Evolutionary conservation across 2,113 vertebrate species (phyloP).

Genomic region (Maccullochella peelii): DNA sequence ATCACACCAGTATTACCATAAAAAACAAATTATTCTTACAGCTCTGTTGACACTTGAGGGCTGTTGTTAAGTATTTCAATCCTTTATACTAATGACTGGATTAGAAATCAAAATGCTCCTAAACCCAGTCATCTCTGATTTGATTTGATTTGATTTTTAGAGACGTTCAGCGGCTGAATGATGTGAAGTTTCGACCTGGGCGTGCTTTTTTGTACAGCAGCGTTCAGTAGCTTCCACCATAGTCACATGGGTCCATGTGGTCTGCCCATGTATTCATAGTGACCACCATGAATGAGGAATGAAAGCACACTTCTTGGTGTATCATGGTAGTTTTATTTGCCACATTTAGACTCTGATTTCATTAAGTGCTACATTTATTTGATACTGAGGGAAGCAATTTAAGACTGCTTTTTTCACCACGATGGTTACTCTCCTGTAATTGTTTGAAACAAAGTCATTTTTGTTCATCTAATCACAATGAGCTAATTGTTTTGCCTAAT

Average conservation of each 20-base stretch:
- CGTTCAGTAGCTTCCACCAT: not conserved
- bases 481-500: slow-evolving; percentile 70
- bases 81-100: not conserved
- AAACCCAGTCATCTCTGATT: not conserved
- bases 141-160: not conserved
- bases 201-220: not conserved
- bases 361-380: slow-evolving; percentile 16
- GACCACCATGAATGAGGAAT: slow-evolving; percentile 3
- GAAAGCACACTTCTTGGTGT: slow-evolving; percentile 23
- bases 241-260: not conserved
- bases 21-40: not conserved
- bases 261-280: not conserved
- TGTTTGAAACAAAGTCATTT: slow-evolving; percentile 57
- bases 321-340: not conserved
- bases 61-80: not conserved
- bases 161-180: not conserved
- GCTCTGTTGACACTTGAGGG: not conserved
- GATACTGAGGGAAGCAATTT: slow-evolving; percentile 17
- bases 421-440: slow-evolving; percentile 43
- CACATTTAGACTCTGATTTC: slow-evolving; percentile 24
- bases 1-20: not conserved
- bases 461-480: slow-evolving; percentile 63
- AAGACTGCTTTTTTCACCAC: slow-evolving; percentile 24
- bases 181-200: not conserved
- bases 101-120: not conserved